Evolutionary conservation across 2,797 vertebrate genomes (phyloP), one percentile per base, ranked within the genome.

Genomic region (Capromys pilorides): DNA sequence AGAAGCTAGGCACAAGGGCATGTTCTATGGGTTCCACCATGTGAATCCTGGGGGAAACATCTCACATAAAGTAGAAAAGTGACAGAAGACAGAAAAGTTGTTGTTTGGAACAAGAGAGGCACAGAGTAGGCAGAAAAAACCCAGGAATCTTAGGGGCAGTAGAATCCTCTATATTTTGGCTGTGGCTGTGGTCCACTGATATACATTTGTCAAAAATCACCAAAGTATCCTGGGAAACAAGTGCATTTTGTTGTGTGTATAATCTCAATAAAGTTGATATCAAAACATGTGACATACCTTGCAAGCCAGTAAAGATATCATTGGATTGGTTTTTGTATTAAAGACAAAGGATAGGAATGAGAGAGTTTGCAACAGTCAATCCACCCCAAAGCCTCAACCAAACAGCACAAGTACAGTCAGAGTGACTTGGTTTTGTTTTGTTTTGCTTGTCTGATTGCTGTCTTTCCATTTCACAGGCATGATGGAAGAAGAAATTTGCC

Each of bases 11-110:
- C 71, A 2, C 54, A 12, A 18, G 19, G 57, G 51, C 0, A 0
- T 0, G 0, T 2, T 21, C 66, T 4, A 14, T 2, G 5, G 8
- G 2, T 33, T 16, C 18, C 4, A 0, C 0, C 5, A 28, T 22
- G 0, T 0, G 12, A 7, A 4, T 18, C 6, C 45, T 1, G 0
- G 22, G 10, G 64, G 19, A 28, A 16, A 45, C 1, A 11, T 22
- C n/a, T 28, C 0, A 28, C 2, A 0, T 16, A 16, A 57, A 3
- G 2, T 2, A 18, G 51, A 57, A 16, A 19, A 57, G 49, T 22
- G 49, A 28, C 75, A 33, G 28, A 31, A 36, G 28, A 19, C 0
- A 24, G 45, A 9, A 1, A 4, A 28, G 66, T 5, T 45, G 2
- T 0, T 31, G 62, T 9, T 14, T 11, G 36, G 31, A 22, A 31